Evolutionary conservation across 35 echinoderm and acorn worm genomes (phyloP), one percentile per base, ranked within the genome.

Genomic region (Strongylocentrotus purpuratus): DNA sequence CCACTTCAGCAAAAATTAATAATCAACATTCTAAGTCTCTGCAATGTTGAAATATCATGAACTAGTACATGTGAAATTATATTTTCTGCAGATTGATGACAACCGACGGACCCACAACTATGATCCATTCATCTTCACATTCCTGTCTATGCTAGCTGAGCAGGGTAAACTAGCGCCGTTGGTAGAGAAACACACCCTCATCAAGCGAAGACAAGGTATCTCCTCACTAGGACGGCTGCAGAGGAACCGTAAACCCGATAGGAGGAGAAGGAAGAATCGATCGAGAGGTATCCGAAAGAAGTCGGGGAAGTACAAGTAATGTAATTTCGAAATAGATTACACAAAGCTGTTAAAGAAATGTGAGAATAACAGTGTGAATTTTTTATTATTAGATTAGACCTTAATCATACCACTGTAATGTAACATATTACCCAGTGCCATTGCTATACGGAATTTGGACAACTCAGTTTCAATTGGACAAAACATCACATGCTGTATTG

Each of bases 91-190:
- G 98, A 94, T 99, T 89, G 98, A 99, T 71, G 98, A 99, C 88
- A 95, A 94, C 90, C 41, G 98, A 52, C 88, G 98, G 45, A 97
- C 97, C 5, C 98, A 99, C 94, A 99, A 99, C 92, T 99, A 99
- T 50, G 98, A 99, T 86, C 98, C 98, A 18, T 99, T 99, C 61
- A 95, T 99, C 59, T 97, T 95, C 60, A 99, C 98, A 78, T 99
- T 99, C 96, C 96, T 99, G 32, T 96, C 98, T n/a, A 99, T 99
- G 97, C 92, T 99, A 45, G 98, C 98, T 25, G 98, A 99, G 90
- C 98, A 99, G 90, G 97, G 97, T 32, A 97, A 97, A 87, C 96
- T 99, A 11, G 95, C 95, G 31, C 92, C 94, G 22, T 94, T 99
- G 0, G 97, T 99, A 31, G 98, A 99, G 91, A 97, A 99, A 88